Evolutionary conservation across 2,888 invertebrate genomes (phyloP), one percentile per base, ranked within the genome.

Genomic region (Spatulosminthurus flaviceps): DNA sequence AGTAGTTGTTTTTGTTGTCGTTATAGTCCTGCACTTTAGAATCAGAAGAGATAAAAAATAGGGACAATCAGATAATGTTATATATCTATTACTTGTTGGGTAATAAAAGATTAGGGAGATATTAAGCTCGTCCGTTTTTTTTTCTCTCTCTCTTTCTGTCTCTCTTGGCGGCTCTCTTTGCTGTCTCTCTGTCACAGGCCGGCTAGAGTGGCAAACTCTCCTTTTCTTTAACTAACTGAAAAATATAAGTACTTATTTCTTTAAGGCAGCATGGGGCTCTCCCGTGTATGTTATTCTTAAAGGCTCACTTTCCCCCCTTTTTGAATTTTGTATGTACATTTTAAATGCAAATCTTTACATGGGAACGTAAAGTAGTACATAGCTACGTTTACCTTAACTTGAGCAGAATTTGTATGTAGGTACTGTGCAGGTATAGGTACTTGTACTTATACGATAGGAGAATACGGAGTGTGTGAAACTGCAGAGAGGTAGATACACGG

Each of bases 101-200:
- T 77, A 77, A 81, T 79, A 72, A 76, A 79, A 81, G 77, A 77
- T 77, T 71, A 72, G 64, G 73, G 67, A 79, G 71, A 74, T 82
- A 80, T 77, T 80, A 82, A 82, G 79, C 81, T 80, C 81, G 80
- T 80, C 81, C 76, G 72, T 80, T 80, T 80, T 80, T 78, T 82
- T 74, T 70, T 67, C 29, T 60, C 77, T 21, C 71, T 67, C 82
- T 79, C n/a, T 81, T 81, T 70, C 60, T 21, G 22, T 79, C 67
- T 72, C 51, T 16, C 0, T 34, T 9, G 34, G 34, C 34, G 34
- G 34, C 34, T 34, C 76, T 70, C 42, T 51, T 70, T 76, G 26
- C 34, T 75, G 73, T 66, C 43, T n/a, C n/a, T 21, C 41, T 41
- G 66, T 41, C 42, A 51, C 29, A 77, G 26, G 64, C 64, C 64